These are phyloP conservation scores for Kradibia gibbosae DNA, from an alignment of 1,140 invertebrate genomes.

Conservation along the genomic window DNA sequence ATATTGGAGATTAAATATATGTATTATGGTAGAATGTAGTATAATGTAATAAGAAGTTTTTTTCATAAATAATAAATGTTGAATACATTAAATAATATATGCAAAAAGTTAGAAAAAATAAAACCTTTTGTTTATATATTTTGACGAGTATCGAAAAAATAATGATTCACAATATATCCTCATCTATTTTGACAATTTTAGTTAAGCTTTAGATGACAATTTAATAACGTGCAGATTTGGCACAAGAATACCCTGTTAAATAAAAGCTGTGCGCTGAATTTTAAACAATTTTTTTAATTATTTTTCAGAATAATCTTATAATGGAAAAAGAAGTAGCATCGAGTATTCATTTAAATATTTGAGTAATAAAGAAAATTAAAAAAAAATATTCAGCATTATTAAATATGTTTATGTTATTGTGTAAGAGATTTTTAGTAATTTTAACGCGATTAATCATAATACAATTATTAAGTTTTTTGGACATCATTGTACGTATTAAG, in stretches of 20 bases:
- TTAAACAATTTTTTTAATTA: background rate
- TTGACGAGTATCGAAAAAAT: background rate
- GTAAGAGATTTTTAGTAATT: too few species aligned
- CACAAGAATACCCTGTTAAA: background rate
- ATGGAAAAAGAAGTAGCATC: background rate
- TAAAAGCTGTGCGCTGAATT: background rate
- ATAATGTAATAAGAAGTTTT: too few species aligned
- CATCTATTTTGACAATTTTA: background rate
- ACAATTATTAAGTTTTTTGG: too few species aligned
- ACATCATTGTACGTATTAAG: too few species aligned
- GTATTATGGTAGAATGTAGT: background rate
- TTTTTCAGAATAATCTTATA: background rate
- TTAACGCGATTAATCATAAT: too few species aligned
- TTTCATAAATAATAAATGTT: too few species aligned
- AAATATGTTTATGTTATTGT: too few species aligned
- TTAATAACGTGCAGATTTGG: background rate
- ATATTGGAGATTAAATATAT: background rate
- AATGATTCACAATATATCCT: background rate
- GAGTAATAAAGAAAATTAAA: too few species aligned
- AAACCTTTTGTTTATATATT: background rate
- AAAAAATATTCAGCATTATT: too few species aligned
- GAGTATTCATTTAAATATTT: too few species aligned
- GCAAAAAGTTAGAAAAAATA: too few species aligned
- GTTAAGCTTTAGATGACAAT: background rate
- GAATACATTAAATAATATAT: too few species aligned